Conservation (phyloP, 1,140 invertebrate genomes). For the Drosophila rufa region DNA sequence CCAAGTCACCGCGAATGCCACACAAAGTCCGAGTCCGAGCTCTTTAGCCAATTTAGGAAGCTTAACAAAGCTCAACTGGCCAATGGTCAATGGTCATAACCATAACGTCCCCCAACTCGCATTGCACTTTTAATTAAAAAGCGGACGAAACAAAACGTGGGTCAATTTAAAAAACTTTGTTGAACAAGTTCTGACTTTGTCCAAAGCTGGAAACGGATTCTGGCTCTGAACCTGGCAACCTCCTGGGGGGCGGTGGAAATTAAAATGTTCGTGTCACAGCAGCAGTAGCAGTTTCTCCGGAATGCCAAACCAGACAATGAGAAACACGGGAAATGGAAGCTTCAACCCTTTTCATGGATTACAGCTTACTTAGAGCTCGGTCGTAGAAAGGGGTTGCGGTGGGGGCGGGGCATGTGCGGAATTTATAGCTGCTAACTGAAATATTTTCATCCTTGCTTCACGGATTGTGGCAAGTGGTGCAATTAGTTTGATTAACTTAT, state of each 20-base stretch:
- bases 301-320: conserved; percentile 59
- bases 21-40: conserved; percentile 39
- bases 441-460: conserved; percentile 28
- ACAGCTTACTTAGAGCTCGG: conserved; percentile 67
- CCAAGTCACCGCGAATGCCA: conserved; percentile 64
- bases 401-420: conserved; percentile 49
- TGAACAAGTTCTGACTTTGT: conserved; percentile 63
- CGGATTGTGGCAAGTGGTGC: conserved; percentile 29
- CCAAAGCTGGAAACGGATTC: conserved; percentile 2
- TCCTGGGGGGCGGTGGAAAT: conserved; percentile 51
- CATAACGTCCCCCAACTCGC: conserved; percentile 28
- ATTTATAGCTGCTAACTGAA: conserved; percentile 67
- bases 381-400: neutral
- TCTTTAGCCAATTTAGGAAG: conserved; percentile 81
- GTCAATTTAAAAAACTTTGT: conserved; percentile 78
- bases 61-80: conserved; percentile 69
- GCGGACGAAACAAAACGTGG: conserved; percentile 61
- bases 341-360: conserved; percentile 69
- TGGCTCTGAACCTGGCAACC: conserved; percentile 30
- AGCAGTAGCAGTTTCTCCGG: conserved; percentile 53
- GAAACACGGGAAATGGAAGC: conserved; percentile 22
- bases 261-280: conserved; percentile 78
- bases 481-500: conserved; percentile 83
- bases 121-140: conserved; percentile 77
- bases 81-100: conserved; percentile 71